Base-by-base conservation (phyloP, 2,113 vertebrate species). In the Alouatta palliata region DNA sequence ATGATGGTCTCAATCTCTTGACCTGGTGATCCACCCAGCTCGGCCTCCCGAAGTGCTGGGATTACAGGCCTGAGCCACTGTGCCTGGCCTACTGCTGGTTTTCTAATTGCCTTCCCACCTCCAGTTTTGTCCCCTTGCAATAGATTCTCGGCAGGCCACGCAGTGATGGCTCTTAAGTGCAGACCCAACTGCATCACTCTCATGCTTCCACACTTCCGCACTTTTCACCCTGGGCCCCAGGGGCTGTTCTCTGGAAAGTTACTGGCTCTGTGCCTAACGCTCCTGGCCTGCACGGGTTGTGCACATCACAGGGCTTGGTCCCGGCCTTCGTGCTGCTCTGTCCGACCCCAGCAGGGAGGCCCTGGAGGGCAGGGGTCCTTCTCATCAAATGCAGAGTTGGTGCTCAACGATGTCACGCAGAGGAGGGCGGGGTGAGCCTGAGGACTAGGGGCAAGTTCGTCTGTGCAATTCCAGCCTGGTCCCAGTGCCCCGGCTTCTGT, bases 401-500 rank as follows among this genome's bases (percentile, higher is more conserved):
- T 58, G 56, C 10, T 54, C 49, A 79, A 11, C 2, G 20, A 2
- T 47, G 5, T 40, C 40, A 23, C 71, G 13, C 4, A 23, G 87
- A 73, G 11, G 52, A 25, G 35, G 40, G 25, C 1, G 1, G 79
- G 66, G 35, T 3, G 2, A 32, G 10, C 13, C 6, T 5, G 16
- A 79, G 11, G 35, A 6, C 32, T 9, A 10, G 27, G 35, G 40
- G 16, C 8, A 3, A 30, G 19, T 3, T 49, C 11, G 5, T 2
- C 49, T 23, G 10, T 14, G 20, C 16, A 1, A 12, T 6, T 30
- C 56, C 27, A 32, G 40, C 43, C 79, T 83, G 85, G 25, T 17
- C 68, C 30, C n/a, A 7, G 12, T 9, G 13, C 0, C 0, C 0
- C 0, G 7, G 45, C 40, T 10, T 2, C 6, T 25, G 5, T 1